Evolutionary conservation across 1,140 invertebrate genomes (phyloP).

Genomic region (Bombus cullumanus): DNA sequence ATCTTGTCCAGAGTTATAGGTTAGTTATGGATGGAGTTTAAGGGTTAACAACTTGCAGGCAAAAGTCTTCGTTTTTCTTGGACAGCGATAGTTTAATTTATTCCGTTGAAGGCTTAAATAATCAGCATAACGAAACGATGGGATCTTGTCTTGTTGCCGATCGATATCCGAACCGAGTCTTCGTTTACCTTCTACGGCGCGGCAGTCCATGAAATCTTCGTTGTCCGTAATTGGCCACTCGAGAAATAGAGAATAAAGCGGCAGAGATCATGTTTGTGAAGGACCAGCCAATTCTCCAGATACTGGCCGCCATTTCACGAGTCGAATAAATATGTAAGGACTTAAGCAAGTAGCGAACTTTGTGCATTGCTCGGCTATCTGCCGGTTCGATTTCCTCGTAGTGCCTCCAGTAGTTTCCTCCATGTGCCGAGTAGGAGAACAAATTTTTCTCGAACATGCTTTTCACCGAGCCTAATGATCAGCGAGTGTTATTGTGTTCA

Average conservation of each 20-base stretch:
- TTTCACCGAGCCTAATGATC: conserved; percentile 21
- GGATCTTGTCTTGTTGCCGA: neutral
- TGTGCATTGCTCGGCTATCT: too few relatives aligned
- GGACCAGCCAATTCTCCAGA: conserved; percentile 16
- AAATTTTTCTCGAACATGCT: conserved; percentile 13
- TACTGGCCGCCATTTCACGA: neutral
- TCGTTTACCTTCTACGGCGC: neutral
- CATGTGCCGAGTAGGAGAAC: too few relatives aligned
- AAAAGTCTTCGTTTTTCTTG: neutral
- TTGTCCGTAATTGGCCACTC: conserved; percentile 59
- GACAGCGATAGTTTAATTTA: neutral
- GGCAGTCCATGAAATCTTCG: conserved; percentile 17
- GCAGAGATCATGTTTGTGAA: neutral
- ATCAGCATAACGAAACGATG: neutral
- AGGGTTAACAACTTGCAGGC: too few relatives aligned
- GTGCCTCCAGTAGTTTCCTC: too few relatives aligned
- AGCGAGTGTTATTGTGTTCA: conserved; percentile 14
- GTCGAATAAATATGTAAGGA: conserved; percentile 34
- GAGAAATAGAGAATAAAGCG: conserved; percentile 7
- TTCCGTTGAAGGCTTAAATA: conserved; percentile 4
- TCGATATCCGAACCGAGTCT: neutral
- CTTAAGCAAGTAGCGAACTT: conserved; percentile 18
- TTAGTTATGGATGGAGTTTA: too few relatives aligned
- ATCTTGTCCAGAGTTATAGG: too few relatives aligned
- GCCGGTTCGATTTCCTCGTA: neutral